Evolutionary conservation across 1,140 invertebrate species (phyloP).

Genomic region (Maconellicoccus hirsutus): DNA sequence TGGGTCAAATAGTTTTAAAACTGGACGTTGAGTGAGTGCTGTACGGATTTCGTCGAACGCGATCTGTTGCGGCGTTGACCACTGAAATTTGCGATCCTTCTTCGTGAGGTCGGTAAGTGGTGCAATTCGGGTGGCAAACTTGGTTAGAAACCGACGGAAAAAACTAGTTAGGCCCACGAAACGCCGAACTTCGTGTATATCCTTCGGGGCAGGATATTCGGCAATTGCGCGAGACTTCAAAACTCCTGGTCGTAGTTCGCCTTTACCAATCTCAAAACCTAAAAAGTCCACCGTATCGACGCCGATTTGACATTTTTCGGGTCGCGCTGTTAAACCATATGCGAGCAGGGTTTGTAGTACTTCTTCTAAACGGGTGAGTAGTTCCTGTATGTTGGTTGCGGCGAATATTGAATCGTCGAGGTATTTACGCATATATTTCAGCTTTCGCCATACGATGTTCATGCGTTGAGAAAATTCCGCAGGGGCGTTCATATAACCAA

Average conservation of each 20-base stretch:
- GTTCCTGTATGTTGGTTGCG: too few relatives aligned
- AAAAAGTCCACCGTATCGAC: background rate
- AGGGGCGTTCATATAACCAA: slow-evolving; percentile 29
- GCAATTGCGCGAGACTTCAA: background rate
- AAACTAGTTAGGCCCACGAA: background rate
- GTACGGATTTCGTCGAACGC: background rate
- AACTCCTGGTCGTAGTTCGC: background rate
- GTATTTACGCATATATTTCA: too few relatives aligned
- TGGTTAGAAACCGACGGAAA: background rate
- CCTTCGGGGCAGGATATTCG: background rate
- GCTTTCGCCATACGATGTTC: too few relatives aligned
- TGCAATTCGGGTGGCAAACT: background rate
- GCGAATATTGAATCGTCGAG: too few relatives aligned
- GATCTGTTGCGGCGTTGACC: slow-evolving; percentile 1
- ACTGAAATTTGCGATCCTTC: background rate
- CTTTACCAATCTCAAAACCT: background rate
- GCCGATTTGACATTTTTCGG: background rate
- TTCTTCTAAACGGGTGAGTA: too few relatives aligned
- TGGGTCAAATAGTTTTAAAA: slow-evolving; percentile 24
- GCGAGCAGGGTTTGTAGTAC: background rate
- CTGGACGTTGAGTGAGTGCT: background rate
- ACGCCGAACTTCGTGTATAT: background rate
- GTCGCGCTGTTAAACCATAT: background rate
- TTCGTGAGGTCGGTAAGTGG: background rate
- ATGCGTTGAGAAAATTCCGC: slow-evolving; percentile 23